Evolutionary conservation across 2,113 vertebrate genomes (phyloP).

Genomic region (Calcarius ornatus): DNA sequence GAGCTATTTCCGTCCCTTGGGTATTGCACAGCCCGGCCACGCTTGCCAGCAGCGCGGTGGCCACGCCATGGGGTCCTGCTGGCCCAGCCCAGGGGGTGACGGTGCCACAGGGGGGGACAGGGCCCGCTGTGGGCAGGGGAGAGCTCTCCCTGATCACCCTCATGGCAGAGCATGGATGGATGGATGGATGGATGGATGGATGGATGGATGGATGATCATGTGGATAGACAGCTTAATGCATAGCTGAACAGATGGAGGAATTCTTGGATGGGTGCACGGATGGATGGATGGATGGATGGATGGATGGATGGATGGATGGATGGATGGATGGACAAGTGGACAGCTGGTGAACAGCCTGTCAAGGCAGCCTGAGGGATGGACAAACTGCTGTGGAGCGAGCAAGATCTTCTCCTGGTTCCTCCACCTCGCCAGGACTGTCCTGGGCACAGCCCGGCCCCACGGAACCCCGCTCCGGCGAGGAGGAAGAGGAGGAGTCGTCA

Average conservation of each 20-base stretch:
- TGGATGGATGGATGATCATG: not conserved
- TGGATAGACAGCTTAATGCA: too few species aligned
- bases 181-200: not conserved
- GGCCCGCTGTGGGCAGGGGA: not conserved
- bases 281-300: too few species aligned
- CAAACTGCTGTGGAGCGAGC: not conserved
- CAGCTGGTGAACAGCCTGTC: not conserved
- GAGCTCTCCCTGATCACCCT: not conserved
- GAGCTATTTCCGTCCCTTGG: constrained; percentile 5
- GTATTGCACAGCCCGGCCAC: not conserved
- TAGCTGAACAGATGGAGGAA: too few species aligned
- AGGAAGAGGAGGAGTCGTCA: not conserved
- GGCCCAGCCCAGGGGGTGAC: not conserved
- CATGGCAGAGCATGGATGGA: fast-evolving
- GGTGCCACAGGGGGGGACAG: fast-evolving
- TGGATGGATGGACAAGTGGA: too few species aligned
- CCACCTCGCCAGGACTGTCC: not conserved
- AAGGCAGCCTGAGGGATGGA: not conserved
- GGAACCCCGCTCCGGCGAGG: fast-evolving
- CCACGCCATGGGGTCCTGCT: not conserved
- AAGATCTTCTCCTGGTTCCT: not conserved
- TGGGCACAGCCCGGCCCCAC: fast-evolving
- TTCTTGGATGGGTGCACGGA: too few species aligned
- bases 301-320: not conserved
- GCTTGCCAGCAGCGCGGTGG: fast-evolving